Base-by-base conservation (phyloP, 2,888 invertebrate species). In the Drosophila mulleri region DNA sequence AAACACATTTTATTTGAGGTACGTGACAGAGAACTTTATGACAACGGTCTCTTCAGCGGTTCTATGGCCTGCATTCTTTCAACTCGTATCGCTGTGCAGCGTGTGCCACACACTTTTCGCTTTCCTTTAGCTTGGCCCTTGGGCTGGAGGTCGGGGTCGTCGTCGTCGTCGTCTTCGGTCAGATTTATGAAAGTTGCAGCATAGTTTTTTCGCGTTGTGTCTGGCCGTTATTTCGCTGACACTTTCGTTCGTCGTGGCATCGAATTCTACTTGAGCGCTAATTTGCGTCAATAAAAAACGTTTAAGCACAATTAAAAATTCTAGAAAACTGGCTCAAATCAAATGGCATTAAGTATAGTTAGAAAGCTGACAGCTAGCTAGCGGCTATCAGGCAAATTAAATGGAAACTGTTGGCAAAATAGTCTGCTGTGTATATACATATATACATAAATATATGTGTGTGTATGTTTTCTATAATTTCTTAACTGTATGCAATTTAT, bases 261-360 rank as follows among this genome's bases (percentile, higher is more conserved):
- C 66, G 82, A 87, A 89, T 84, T 87, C 87, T 82, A 89, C 70
- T 89, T 88, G 73, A 82, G 76, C 66, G 80, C 61, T 85, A 88
- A 88, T 88, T 73, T 47, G 75, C 80, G 80, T 53, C 84, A 86
- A 86, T 86, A 82, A 80, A 85, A 83, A 88, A 62, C 87, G 82
- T 75, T 88, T 88, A 85, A 59, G 26, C 18, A 60, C 71, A 78
- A 84, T 83, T 82, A 82, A 75, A 78, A 79, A 75, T 74, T 71
- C 82, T 83, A 83, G 80, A 70, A 88, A 84, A 85, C 67, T 88
- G 71, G 83, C 88, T 67, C 85, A 80, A 71, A 68, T 75, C 77
- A 72, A 72, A 64, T 3, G 26, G 56, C 47, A 54, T 53, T 70
- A 59, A 62, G 47, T 29, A 54, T 70, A 42, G 48, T 72, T 84